Evolutionary conservation across 2,888 invertebrate species (phyloP).

Genomic region (Choristoneura rosaceana): DNA sequence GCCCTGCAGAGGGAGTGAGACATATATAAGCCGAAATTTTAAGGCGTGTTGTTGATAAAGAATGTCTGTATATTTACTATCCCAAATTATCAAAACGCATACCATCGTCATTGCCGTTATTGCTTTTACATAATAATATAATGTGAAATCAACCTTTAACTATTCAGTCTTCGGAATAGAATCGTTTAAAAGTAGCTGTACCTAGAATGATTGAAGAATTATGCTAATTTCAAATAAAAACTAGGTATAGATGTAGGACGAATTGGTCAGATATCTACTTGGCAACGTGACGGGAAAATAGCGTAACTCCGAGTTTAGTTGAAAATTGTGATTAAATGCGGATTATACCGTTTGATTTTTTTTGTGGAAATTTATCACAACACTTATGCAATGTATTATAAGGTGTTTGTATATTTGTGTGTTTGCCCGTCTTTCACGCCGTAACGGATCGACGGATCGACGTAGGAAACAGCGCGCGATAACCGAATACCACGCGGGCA

Average conservation of each 20-base stretch:
- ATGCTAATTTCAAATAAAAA: constrained; percentile 54
- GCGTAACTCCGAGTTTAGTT: neutral
- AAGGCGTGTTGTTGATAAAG: no score
- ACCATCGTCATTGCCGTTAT: no score
- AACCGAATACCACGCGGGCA: no score
- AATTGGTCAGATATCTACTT: neutral
- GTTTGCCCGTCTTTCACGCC: no score
- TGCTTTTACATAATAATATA: neutral
- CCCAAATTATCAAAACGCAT: no score
- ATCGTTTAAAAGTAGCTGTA: neutral
- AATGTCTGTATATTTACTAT: no score
- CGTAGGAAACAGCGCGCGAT: no score
- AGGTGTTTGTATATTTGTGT: no score
- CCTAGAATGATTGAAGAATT: constrained; percentile 61
- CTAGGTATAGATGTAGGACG: neutral
- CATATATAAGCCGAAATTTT: no score
- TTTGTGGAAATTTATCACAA: neutral
- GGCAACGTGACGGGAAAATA: neutral
- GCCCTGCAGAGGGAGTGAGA: no score
- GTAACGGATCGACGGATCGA: no score
- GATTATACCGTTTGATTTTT: neutral
- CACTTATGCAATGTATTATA: no score
- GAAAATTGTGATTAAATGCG: neutral
- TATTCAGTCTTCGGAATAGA: neutral
- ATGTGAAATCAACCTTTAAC: neutral